These are phyloP conservation scores for Ellobius talpinus DNA, from an alignment of 2,113 vertebrate genomes.

Conservation along the genomic window DNA sequence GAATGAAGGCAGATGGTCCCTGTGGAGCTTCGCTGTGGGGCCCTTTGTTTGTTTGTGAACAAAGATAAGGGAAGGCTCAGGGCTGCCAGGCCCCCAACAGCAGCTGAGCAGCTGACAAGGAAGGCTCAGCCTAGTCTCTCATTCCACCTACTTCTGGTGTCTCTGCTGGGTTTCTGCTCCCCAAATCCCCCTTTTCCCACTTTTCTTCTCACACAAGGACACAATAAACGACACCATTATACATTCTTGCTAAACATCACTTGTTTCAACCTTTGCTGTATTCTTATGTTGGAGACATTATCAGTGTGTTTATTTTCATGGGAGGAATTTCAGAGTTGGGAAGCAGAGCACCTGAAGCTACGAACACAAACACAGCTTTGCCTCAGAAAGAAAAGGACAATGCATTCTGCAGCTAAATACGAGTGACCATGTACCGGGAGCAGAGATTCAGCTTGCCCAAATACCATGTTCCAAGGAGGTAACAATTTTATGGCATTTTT, in stretches of 20 bases:
- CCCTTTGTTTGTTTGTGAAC: slow-evolving; percentile 55
- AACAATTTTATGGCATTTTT: neutral
- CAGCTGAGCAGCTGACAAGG: slow-evolving; percentile 15
- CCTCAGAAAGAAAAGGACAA: neutral
- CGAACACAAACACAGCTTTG: neutral
- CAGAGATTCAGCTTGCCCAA: neutral
- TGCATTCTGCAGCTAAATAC: neutral
- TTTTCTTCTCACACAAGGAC: neutral
- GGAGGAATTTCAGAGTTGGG: neutral
- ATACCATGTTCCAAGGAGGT: neutral
- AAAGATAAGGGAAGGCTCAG: neutral
- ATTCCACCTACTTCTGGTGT: neutral
- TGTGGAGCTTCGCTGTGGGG: slow-evolving; percentile 23
- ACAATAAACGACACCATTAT: neutral
- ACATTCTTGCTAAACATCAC: neutral
- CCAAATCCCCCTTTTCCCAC: neutral
- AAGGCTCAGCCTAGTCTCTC: neutral
- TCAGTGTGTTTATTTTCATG: neutral
- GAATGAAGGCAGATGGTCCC: slow-evolving; percentile 68
- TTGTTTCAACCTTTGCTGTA: neutral
- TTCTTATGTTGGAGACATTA: neutral
- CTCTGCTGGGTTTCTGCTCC: neutral
- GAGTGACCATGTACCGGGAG: neutral
- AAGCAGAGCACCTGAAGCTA: neutral
- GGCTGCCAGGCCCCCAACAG: neutral